Evolutionary conservation across 2,797 vertebrate species (phyloP).

Genomic region (Sarcoramphus papa): DNA sequence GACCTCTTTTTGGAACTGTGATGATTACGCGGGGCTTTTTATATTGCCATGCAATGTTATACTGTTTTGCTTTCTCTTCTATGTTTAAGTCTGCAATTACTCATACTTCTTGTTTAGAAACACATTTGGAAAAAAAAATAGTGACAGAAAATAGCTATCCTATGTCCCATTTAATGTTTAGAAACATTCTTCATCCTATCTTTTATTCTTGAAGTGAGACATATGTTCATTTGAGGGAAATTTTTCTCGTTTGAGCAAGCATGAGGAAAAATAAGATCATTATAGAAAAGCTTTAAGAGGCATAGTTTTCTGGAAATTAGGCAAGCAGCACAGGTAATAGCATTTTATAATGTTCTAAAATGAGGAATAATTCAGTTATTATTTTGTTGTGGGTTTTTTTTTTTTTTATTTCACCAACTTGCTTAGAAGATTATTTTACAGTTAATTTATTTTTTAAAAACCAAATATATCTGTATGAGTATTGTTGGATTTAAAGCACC

Average conservation of each 20-base stretch:
- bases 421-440: neutral
- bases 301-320: neutral
- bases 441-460: neutral
- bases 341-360: neutral
- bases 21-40: neutral
- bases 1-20: neutral
- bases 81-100: neutral
- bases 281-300: neutral
- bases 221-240: neutral
- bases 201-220: neutral
- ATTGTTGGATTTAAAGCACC: neutral
- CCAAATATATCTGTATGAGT: neutral
- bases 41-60: neutral
- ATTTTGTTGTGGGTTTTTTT: neutral
- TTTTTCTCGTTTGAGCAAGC: neutral
- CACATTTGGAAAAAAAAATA: neutral
- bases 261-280: neutral
- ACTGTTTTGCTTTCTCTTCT: neutral
- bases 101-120: neutral
- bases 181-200: neutral
- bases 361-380: neutral
- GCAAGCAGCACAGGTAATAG: neutral
- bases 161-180: neutral
- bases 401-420: neutral
- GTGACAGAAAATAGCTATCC: neutral